Percentiles rank a stretch among this genome's conserved stretches.
Evolutionary conservation across 2,113 vertebrate species (phyloP).

Genomic region (Lutjanus erythropterus): DNA sequence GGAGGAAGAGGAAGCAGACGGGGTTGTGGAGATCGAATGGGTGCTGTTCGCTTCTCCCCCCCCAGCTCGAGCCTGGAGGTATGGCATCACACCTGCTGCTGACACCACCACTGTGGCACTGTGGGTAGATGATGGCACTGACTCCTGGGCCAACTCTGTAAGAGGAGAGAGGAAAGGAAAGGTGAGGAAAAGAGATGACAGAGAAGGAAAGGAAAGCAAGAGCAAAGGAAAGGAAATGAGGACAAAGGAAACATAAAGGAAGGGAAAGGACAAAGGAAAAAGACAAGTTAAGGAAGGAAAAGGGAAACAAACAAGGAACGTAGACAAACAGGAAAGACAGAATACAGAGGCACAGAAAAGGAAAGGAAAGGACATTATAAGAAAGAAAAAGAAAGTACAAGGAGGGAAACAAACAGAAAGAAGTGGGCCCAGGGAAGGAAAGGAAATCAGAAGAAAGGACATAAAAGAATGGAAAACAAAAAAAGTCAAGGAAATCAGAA

Average conservation of each 20-base stretch:
- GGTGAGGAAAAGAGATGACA: too few species aligned
- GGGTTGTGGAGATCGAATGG: constrained; percentile 55
- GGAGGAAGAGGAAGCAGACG: constrained; percentile 37
- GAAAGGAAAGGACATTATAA: too few species aligned
- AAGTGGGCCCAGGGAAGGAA: too few species aligned
- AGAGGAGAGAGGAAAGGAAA: background rate
- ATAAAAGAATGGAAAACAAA: too few species aligned
- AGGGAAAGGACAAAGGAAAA: background rate
- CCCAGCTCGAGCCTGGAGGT: constrained; percentile 85
- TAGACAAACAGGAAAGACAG: background rate
- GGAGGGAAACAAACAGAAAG: background rate
- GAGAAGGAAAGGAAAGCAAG: background rate
- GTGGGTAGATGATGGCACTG: constrained; percentile 78
- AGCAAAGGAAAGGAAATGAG: too few species aligned
- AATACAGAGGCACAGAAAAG: too few species aligned
- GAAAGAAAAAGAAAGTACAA: background rate
- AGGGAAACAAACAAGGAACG: background rate
- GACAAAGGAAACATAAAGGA: too few species aligned
- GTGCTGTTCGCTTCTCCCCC: constrained; percentile 75
- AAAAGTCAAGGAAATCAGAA: background rate
- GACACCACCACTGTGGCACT: constrained; percentile 79
- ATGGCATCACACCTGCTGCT: constrained; percentile 86
- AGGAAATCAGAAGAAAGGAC: too few species aligned
- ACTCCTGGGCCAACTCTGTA: constrained; percentile 83
- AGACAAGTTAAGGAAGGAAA: background rate